These are phyloP conservation scores for Pseudochaenichthys georgianus DNA, from an alignment of 2,797 vertebrate genomes.

Conservation along the genomic window DNA sequence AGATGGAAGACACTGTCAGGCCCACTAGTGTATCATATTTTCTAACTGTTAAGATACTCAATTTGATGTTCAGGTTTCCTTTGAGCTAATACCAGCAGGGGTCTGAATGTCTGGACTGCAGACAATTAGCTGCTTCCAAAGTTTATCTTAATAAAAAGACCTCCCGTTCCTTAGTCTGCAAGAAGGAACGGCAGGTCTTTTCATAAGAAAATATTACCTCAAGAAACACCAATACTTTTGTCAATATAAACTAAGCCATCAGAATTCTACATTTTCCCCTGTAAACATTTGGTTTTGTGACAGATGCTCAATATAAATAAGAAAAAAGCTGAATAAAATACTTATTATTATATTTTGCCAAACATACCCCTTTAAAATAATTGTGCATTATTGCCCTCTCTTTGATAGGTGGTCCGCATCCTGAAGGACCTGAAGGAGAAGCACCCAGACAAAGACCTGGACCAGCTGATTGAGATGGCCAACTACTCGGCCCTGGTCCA, in stretches of 20 bases:
- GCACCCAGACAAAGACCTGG: conserved; percentile 94
- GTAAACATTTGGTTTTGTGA: too few relatives aligned
- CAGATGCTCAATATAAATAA: too few relatives aligned
- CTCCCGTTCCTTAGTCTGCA: not conserved
- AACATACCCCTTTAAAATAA: not conserved
- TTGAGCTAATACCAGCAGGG: conserved; percentile 10
- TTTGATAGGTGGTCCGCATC: conserved; percentile 88
- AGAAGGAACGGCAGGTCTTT: too few relatives aligned
- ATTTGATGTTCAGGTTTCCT: conserved; percentile 11
- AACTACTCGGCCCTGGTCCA: conserved; percentile 93
- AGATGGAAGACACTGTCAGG: not conserved
- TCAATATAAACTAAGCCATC: not conserved
- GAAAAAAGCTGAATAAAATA: too few relatives aligned
- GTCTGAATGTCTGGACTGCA: conserved; percentile 12
- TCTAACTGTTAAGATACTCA: conserved; percentile 5
- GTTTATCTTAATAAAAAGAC: not conserved
- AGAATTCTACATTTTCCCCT: too few relatives aligned
- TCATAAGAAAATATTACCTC: not conserved
- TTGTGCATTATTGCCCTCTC: not conserved
- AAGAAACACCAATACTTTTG: not conserved
- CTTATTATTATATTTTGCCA: not conserved
- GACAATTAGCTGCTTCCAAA: not conserved
- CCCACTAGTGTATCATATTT: not conserved
- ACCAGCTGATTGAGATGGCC: conserved; percentile 95
- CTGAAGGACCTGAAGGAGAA: conserved; percentile 95